phyloP scores from a whole-genome alignment of 2,113 vertebrate genomes.

The Neotoma lepida region DNA sequence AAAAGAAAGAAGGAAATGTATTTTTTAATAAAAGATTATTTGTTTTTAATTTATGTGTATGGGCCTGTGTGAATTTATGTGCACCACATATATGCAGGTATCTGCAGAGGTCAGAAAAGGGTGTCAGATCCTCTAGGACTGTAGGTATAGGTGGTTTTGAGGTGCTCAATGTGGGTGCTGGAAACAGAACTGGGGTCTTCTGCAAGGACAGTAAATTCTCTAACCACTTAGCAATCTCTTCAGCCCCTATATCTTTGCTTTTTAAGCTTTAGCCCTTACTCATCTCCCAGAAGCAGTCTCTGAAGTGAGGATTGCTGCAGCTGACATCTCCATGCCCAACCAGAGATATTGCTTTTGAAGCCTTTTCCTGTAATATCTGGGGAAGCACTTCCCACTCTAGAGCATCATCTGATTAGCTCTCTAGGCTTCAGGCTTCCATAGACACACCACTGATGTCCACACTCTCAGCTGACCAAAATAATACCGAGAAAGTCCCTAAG shows the following conservation, averaged over 20 bases:
- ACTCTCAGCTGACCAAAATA: not conserved
- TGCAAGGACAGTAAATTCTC: not conserved
- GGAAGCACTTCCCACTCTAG: not conserved
- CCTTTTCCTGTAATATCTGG: not conserved
- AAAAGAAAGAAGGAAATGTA: conserved; percentile 19
- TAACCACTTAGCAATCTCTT: not conserved
- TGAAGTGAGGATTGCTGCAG: not conserved
- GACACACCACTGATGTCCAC: not conserved
- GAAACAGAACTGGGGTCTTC: not conserved
- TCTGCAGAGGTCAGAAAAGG: not conserved
- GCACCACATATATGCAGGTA: not conserved
- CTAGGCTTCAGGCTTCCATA: not conserved
- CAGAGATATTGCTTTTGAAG: not conserved
- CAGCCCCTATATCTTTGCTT: not conserved
- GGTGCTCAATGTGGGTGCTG: not conserved
- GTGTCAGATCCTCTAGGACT: not conserved
- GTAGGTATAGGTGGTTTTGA: not conserved
- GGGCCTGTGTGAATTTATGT: not conserved
- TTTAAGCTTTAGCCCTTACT: not conserved
- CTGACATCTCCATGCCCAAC: not conserved
- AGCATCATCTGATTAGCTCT: not conserved
- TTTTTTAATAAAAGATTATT: not conserved
- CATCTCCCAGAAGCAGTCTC: not conserved
- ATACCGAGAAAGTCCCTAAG: not conserved
- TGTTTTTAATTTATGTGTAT: not conserved